Conservation (phyloP, 2,888 invertebrate species). For the Cabera pusaria region DNA sequence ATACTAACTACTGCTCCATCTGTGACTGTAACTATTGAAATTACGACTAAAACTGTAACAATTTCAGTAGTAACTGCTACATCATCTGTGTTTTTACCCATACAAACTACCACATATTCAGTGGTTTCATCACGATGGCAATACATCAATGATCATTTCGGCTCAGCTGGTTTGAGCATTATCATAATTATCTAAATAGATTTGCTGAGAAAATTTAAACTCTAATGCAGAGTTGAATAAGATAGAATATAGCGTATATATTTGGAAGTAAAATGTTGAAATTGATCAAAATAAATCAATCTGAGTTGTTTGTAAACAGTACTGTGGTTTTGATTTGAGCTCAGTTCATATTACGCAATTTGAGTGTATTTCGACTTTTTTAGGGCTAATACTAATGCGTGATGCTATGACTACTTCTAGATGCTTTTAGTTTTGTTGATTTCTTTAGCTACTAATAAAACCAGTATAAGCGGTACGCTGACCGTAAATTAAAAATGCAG, state of each 20-base stretch:
- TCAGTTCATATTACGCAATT: constrained; percentile 2
- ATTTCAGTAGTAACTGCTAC: not conserved
- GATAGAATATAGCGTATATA: too few species aligned
- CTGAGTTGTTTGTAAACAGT: constrained; percentile 19
- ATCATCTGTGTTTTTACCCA: not conserved
- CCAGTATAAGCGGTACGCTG: too few species aligned
- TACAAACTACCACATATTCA: constrained; percentile 11
- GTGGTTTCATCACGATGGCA: constrained; percentile 15
- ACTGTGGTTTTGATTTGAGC: constrained; percentile 8
- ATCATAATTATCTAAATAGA: constrained; percentile 4
- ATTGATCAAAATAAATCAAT: constrained; percentile 11
- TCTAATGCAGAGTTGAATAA: not conserved
- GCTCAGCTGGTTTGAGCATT: constrained; percentile 9
- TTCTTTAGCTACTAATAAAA: too few species aligned
- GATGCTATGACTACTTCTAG: too few species aligned
- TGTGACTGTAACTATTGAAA: constrained; percentile 1
- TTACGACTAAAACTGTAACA: constrained; percentile 4
- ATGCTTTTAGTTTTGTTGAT: too few species aligned
- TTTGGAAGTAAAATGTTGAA: constrained; percentile 5
- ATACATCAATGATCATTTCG: constrained; percentile 21
- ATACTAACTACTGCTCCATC: constrained; percentile 3
- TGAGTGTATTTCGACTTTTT: not conserved
- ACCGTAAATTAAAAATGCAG: too few species aligned
- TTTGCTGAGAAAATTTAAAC: constrained; percentile 3
- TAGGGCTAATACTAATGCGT: too few species aligned